Evolutionary conservation across 2,113 vertebrate species (phyloP), one percentile per base, ranked within the genome.

Genomic region (Upupa epops): DNA sequence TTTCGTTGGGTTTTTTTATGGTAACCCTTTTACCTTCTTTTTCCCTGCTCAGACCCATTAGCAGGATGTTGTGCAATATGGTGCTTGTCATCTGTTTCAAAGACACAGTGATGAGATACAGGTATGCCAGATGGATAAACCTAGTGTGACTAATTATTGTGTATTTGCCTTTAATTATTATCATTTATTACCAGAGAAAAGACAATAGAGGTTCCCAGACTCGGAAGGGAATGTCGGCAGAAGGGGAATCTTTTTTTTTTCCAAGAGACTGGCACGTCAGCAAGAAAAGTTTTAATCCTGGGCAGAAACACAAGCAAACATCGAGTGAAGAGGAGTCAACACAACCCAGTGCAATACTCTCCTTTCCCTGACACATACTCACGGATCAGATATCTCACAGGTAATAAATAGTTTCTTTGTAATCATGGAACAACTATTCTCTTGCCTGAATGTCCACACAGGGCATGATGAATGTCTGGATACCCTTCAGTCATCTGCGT

Each of bases 111-210:
- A 97, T 97, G 90, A 96, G 97, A 97, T 97, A 95, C 98, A 98
- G 97, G 98, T 98, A 98, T 96, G 97, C 97, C 98, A 98, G 98
- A 98, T 98, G 98, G 98, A 97, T 98, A 98, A 98, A 98, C 97
- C 98, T 98, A 97, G 98, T 98, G 98, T 98, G 98, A 98, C 98
- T 98, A 98, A 98, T 98, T 98, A 98, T 98, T 98, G 98, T 98
- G 98, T 98, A 98, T 98, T 98, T 98, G 97, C 97, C 96, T 98
- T 98, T 98, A 98, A 98, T 98, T 98, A 98, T 98, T 98, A 98
- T 98, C 98, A 98, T 98, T 98, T 98, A 98, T 98, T 98, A 98
- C 96, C 82, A 93, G 95, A 96, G 97, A 97, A 97, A 97, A 98
- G 98, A 98, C 98, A 98, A 98, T 97, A 97, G 97, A 98, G 97